Percentiles rank a stretch among this genome's conserved stretches.
phyloP scores from a whole-genome alignment of 2,888 invertebrate genomes.

The Cryptocephalus primarius region DNA sequence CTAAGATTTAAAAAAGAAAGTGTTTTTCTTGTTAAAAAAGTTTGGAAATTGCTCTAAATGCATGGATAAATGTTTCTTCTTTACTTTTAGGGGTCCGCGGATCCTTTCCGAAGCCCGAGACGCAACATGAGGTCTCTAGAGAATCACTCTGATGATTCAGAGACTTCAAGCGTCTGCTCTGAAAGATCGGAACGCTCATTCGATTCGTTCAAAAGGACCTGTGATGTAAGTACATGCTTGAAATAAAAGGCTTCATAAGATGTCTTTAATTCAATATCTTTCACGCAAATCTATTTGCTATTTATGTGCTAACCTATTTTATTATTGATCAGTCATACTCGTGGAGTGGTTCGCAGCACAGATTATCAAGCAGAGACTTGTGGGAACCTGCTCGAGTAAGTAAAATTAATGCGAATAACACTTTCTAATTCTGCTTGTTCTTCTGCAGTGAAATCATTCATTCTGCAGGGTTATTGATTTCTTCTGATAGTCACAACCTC shows the following conservation, averaged over 20 bases:
- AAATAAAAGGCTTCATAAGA: neutral
- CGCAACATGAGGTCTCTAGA: constrained; percentile 39
- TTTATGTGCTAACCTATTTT: constrained; percentile 13
- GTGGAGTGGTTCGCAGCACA: constrained; percentile 72
- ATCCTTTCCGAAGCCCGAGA: constrained; percentile 28
- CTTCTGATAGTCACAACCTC: too few species aligned
- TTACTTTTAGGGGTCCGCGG: constrained; percentile 24
- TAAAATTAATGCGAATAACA: constrained; percentile 18
- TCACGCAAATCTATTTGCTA: too few species aligned
- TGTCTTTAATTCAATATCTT: neutral
- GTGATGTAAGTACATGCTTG: constrained; percentile 53
- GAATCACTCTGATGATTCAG: constrained; percentile 79
- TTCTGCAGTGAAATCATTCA: too few species aligned
- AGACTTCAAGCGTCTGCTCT: constrained; percentile 92
- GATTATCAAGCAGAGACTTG: constrained; percentile 54
- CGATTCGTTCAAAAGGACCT: constrained; percentile 51
- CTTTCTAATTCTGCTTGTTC: neutral
- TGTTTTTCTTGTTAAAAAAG: too few species aligned
- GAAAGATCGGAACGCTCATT: constrained; percentile 74
- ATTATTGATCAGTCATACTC: constrained; percentile 56
- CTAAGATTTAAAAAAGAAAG: too few species aligned
- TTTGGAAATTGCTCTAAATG: too few species aligned
- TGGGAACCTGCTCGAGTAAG: constrained; percentile 46
- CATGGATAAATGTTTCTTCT: neutral
- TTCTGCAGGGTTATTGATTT: too few species aligned